Conservation (phyloP, 2,888 invertebrate genomes). For the Polymixis lichenea region DNA sequence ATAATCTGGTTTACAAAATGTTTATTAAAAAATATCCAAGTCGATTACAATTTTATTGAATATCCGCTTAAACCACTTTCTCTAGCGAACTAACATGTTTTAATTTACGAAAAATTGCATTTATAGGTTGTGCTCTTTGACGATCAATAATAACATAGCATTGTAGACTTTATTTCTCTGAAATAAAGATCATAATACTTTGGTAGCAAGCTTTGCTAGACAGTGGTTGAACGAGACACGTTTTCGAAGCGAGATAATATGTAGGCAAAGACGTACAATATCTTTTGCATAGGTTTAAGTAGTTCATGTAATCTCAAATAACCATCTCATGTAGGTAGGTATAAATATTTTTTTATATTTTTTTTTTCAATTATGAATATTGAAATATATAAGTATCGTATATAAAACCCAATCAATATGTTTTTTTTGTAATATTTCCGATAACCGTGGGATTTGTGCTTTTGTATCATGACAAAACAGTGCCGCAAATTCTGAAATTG, state of each 20-base stretch:
- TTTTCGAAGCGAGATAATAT: conserved; percentile 7
- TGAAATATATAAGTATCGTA: not conserved
- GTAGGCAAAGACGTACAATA: not conserved
- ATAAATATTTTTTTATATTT: not conserved
- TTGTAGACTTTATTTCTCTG: conserved; percentile 40
- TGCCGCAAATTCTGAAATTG: conserved; percentile 12
- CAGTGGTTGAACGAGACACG: not conserved
- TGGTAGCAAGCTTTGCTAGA: conserved; percentile 11
- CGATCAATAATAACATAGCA: conserved; percentile 19
- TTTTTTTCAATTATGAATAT: not conserved
- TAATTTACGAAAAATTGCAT: conserved; percentile 15
- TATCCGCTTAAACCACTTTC: conserved; percentile 18
- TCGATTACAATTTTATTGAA: conserved; percentile 27
- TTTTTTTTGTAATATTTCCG: conserved; percentile 8
- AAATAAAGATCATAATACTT: conserved; percentile 51
- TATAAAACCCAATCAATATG: not conserved
- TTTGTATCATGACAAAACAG: not conserved
- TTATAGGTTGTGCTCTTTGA: conserved; percentile 4
- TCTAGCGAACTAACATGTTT: conserved; percentile 33
- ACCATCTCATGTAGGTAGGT: not conserved
- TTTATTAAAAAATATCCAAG: conserved; percentile 48
- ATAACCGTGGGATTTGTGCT: not conserved
- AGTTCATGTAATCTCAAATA: conserved; percentile 13
- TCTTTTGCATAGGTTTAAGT: not conserved
- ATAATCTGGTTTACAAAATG: conserved; percentile 5